phyloP scores from a whole-genome alignment of 1,140 invertebrate species.

The Drosophila trapezifrons region DNA sequence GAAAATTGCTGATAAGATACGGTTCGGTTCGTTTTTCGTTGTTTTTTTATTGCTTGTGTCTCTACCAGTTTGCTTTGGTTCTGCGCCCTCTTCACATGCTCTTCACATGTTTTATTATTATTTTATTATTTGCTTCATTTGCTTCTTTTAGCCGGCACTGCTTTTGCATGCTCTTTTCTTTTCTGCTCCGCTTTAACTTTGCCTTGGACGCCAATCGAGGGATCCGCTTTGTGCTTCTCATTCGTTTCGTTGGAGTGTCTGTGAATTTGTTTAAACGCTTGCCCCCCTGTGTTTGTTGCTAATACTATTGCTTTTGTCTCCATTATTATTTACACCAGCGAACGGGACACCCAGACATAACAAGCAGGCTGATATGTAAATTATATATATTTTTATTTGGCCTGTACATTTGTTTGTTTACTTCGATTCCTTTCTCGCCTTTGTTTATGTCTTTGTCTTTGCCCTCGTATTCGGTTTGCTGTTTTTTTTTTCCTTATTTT shows the following conservation, averaged over 20 bases:
- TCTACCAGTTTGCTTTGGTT: slow-evolving; percentile 35
- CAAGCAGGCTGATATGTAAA: slow-evolving; percentile 22
- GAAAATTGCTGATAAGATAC: slow-evolving; percentile 77
- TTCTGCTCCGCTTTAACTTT: slow-evolving; percentile 33
- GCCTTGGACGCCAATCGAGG: slow-evolving; percentile 38
- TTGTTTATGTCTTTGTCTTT: slow-evolving; percentile 67
- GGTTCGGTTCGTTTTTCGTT: slow-evolving; percentile 41
- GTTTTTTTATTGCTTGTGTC: slow-evolving; percentile 27
- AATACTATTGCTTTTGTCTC: slow-evolving; percentile 14
- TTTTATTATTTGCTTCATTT: slow-evolving; percentile 34
- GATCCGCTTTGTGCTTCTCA: slow-evolving; percentile 24
- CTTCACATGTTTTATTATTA: slow-evolving; percentile 44
- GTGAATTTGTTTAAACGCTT: slow-evolving; percentile 54
- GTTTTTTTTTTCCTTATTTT: slow-evolving; percentile 19
- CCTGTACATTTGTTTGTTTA: slow-evolving; percentile 69
- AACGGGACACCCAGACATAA: slow-evolving; percentile 11
- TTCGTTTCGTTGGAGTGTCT: slow-evolving; percentile 16
- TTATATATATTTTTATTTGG: slow-evolving; percentile 40
- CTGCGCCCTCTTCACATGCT: slow-evolving; percentile 19
- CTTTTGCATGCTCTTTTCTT: slow-evolving; percentile 12
- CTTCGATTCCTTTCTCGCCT: slow-evolving; percentile 58
- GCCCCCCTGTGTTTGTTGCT: slow-evolving; percentile 16
- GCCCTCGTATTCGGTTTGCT: slow-evolving; percentile 22
- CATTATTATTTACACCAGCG: slow-evolving; percentile 27
- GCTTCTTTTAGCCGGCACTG: slow-evolving; percentile 49